These are phyloP conservation scores for Gonioctena quinquepunctata DNA, from an alignment of 1,140 invertebrate genomes.

Conservation along the genomic window DNA sequence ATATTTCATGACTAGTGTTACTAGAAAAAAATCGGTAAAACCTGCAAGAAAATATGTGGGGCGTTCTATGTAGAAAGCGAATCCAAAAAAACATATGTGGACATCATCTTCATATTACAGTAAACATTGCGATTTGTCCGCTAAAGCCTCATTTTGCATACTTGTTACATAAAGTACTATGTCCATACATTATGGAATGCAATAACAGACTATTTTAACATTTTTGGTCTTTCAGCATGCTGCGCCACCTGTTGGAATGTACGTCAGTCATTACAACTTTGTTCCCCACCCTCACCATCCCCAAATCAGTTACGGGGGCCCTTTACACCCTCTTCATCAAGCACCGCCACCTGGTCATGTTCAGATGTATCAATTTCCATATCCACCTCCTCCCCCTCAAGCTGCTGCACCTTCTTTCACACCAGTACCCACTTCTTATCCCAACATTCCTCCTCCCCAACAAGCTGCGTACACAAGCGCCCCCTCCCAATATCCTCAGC, in stretches of 20 bases:
- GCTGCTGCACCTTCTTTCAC: slow-evolving; percentile 33
- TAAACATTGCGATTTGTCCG: no score
- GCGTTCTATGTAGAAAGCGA: no score
- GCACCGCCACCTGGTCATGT: slow-evolving; percentile 63
- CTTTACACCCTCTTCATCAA: slow-evolving; percentile 62
- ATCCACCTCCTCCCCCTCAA: slow-evolving; percentile 47
- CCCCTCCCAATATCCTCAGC: slow-evolving; percentile 26
- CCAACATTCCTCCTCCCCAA: slow-evolving; percentile 44
- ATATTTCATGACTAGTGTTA: no score
- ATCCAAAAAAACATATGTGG: no score
- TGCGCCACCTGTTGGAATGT: slow-evolving; percentile 57
- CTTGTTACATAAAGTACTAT: no score
- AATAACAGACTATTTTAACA: no score
- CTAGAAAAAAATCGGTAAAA: no score
- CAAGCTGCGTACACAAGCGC: slow-evolving; percentile 29
- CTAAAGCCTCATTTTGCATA: no score
- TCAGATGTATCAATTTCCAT: slow-evolving; percentile 58
- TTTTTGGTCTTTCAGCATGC: slow-evolving; percentile 50
- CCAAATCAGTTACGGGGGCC: slow-evolving; percentile 58
- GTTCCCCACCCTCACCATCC: slow-evolving; percentile 58
- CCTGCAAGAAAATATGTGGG: no score
- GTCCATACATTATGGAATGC: no score
- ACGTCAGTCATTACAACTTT: slow-evolving; percentile 63
- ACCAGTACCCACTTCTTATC: slow-evolving; percentile 34
- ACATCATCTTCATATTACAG: no score